Percentiles rank a stretch among this genome's conserved stretches.
Evolutionary conservation across 2,113 vertebrate genomes (phyloP).

Genomic region (Benitochromis conjunctus): DNA sequence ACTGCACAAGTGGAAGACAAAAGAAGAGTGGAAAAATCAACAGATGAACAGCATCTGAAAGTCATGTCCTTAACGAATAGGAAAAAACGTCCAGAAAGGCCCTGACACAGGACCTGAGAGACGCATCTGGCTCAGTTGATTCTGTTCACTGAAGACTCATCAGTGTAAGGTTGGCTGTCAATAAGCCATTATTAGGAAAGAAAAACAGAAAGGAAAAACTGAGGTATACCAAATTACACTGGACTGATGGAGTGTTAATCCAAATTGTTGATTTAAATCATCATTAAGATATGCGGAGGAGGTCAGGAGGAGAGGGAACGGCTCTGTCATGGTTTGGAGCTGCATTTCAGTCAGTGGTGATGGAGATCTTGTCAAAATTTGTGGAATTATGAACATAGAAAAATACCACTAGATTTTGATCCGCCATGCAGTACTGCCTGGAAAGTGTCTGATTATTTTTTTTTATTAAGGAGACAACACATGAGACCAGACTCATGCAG

Average conservation of each 20-base stretch:
- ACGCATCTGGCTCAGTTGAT: neutral
- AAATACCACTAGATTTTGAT: neutral
- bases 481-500: accelerated
- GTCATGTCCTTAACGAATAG: neutral
- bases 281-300: neutral
- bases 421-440: neutral
- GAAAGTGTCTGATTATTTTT: neutral
- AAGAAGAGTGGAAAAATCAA: neutral
- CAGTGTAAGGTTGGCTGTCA: neutral
- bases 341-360: neutral
- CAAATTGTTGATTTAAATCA: neutral
- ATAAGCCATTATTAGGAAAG: neutral
- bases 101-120: neutral
- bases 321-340: neutral
- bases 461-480: neutral
- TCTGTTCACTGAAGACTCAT: neutral
- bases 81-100: neutral
- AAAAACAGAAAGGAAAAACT: neutral
- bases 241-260: neutral
- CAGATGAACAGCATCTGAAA: neutral
- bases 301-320: neutral
- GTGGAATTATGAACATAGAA: neutral
- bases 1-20: neutral
- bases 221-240: neutral
- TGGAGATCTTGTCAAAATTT: neutral